Percentiles rank a stretch among this genome's conserved stretches.
phyloP scores from a whole-genome alignment of 2,113 vertebrate species.

The Aramus guarauna region DNA sequence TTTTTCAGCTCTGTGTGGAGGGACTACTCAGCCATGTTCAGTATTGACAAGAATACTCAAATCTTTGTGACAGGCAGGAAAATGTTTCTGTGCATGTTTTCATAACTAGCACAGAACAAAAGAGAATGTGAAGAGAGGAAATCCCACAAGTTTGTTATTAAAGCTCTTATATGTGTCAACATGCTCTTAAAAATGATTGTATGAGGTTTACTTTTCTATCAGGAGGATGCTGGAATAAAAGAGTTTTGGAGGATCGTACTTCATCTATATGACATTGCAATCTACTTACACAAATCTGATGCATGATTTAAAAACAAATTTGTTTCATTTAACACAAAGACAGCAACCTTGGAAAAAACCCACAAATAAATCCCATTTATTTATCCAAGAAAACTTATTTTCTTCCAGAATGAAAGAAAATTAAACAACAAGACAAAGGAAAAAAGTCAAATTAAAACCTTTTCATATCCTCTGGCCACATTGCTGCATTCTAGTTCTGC shows the following conservation, averaged over 20 bases:
- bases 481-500: not conserved
- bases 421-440: not conserved
- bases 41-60: not conserved
- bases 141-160: not conserved
- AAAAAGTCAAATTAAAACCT: not conserved
- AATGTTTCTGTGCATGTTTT: not conserved
- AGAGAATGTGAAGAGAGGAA: not conserved
- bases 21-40: not conserved
- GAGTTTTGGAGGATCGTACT: not conserved
- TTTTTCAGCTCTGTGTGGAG: not conserved
- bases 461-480: not conserved
- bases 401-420: not conserved
- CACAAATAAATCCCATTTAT: not conserved
- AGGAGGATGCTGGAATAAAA: not conserved
- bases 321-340: not conserved
- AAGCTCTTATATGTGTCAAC: not conserved
- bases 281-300: not conserved
- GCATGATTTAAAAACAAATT: not conserved
- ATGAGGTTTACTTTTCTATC: not conserved
- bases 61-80: not conserved
- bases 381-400: not conserved
- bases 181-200: not conserved
- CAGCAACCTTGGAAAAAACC: not conserved
- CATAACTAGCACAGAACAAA: not conserved
- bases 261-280: not conserved